phyloP scores from a whole-genome alignment of 2,113 vertebrate genomes.

The Copsychus sechellarum region DNA sequence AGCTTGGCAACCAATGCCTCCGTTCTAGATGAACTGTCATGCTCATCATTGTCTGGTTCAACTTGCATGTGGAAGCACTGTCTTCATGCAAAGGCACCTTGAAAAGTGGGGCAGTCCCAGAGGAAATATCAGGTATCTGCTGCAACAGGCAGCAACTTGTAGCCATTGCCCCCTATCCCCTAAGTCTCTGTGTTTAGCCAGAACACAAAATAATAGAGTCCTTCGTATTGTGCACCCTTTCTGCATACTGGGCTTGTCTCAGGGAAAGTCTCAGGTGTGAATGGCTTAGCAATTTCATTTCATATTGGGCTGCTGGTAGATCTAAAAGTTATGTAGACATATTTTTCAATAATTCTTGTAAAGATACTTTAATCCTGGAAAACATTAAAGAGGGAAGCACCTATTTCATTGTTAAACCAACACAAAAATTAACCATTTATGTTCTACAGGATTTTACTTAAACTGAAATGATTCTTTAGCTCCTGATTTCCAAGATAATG shows the following conservation, averaged over 20 bases:
- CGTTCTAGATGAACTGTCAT: fast-evolving
- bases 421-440: background rate
- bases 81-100: background rate
- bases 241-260: background rate
- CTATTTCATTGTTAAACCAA: background rate
- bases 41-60: background rate
- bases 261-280: background rate
- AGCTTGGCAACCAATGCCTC: fast-evolving
- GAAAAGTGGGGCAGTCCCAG: background rate
- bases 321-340: background rate
- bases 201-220: background rate
- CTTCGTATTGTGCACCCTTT: background rate
- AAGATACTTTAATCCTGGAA: background rate
- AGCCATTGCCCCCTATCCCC: background rate
- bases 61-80: background rate
- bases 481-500: background rate
- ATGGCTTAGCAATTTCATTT: background rate
- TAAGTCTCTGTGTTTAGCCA: background rate
- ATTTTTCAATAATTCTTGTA: background rate
- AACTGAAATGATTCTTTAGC: background rate
- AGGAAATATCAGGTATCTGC: background rate
- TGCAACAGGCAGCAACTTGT: background rate
- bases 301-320: background rate
- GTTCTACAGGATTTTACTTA: background rate
- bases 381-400: background rate